Conservation (phyloP, 2,888 invertebrate genomes). For the Oasisia sp. region DNA sequence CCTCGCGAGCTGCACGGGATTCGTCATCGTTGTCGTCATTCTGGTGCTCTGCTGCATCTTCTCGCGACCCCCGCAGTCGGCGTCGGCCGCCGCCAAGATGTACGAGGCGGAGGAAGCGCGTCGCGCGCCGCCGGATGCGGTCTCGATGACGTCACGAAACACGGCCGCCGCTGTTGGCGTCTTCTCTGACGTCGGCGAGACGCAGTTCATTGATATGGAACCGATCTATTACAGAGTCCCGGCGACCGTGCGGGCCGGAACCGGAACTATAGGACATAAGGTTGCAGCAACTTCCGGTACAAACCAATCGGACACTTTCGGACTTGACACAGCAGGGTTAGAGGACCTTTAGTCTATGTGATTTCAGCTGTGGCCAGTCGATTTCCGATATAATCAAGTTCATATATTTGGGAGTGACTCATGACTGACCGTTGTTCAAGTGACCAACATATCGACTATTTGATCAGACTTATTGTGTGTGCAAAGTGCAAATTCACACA, state of each 20-base stretch:
- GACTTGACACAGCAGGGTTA: background rate
- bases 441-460: background rate
- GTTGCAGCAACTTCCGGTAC: background rate
- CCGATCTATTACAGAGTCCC: conserved; percentile 14
- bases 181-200: background rate
- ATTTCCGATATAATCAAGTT: background rate
- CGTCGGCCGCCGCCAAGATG: background rate
- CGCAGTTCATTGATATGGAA: conserved; percentile 23
- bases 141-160: background rate
- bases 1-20: background rate
- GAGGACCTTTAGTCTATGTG: background rate
- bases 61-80: background rate
- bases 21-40: conserved; percentile 23
- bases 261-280: background rate
- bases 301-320: background rate
- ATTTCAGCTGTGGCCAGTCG: background rate
- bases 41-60: conserved; percentile 24
- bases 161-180: background rate
- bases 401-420: background rate
- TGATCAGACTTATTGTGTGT: background rate
- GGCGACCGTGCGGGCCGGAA: conserved; percentile 23
- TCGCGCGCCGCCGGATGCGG: background rate
- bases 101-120: conserved; percentile 14
- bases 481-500: background rate
- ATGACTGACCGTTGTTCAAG: background rate